A percentile compares a stretch with the other conserved stretches of the same genome.
Conservation (phyloP, 2,888 invertebrate species). For the Napeogenes sylphis region DNA sequence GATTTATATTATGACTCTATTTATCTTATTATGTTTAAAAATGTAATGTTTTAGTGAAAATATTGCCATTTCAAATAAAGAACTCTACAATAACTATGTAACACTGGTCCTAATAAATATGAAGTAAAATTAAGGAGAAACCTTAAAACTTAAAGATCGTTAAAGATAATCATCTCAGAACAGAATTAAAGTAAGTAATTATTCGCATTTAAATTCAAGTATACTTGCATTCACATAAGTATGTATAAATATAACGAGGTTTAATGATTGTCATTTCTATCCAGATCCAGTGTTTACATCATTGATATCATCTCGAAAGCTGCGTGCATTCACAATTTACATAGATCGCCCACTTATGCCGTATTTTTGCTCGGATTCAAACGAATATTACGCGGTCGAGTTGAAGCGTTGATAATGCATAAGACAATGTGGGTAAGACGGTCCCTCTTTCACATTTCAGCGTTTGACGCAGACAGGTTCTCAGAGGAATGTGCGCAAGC, state of each 20-base stretch:
- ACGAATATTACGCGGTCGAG: slow-evolving; percentile 62
- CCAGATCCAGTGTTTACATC: slow-evolving; percentile 40
- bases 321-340: slow-evolving; percentile 61
- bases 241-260: slow-evolving; percentile 35
- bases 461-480: slow-evolving; percentile 60
- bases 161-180: too few relatives aligned
- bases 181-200: too few relatives aligned
- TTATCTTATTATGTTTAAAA: slow-evolving; percentile 16
- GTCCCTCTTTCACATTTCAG: slow-evolving; percentile 52
- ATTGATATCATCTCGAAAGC: slow-evolving; percentile 67
- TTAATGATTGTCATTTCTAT: slow-evolving; percentile 52
- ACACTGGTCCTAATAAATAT: too few relatives aligned
- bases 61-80: not conserved
- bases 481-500: slow-evolving; percentile 50
- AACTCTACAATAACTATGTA: too few relatives aligned
- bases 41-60: not conserved
- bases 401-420: slow-evolving; percentile 54
- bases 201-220: too few relatives aligned
- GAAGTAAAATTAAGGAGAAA: too few relatives aligned
- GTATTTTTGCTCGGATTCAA: slow-evolving; percentile 57
- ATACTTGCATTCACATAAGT: too few relatives aligned
- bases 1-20: slow-evolving; percentile 27
- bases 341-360: slow-evolving; percentile 63
- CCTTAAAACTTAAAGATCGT: too few relatives aligned
- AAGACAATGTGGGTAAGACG: slow-evolving; percentile 45